phyloP scores from a whole-genome alignment of 1,140 invertebrate species.

The Pseudomyrmex sp. region DNA sequence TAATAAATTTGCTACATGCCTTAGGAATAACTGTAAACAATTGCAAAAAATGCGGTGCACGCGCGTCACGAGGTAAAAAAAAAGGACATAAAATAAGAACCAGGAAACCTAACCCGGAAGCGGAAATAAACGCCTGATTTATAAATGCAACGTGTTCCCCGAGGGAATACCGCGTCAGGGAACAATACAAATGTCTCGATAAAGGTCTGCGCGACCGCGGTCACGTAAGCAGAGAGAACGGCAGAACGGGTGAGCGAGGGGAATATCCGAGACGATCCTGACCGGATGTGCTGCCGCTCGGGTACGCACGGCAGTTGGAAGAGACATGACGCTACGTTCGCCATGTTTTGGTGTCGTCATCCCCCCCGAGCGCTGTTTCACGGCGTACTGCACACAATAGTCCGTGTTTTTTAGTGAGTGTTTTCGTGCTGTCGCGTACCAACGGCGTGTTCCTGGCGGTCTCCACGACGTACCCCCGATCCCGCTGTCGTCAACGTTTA shows the following conservation, averaged over 20 bases:
- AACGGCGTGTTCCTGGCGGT: constrained; percentile 62
- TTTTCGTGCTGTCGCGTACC: constrained; percentile 69
- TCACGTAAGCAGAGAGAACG: constrained; percentile 32
- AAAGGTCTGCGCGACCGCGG: too few species aligned
- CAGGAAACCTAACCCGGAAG: too few species aligned
- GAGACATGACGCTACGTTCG: constrained; percentile 83
- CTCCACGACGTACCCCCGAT: constrained; percentile 8
- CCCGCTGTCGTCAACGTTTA: too few species aligned
- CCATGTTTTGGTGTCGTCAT: constrained; percentile 84
- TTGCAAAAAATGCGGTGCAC: too few species aligned
- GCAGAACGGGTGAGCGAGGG: constrained; percentile 8
- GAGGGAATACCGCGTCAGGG: too few species aligned
- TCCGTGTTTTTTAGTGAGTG: constrained; percentile 70
- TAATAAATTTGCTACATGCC: too few species aligned
- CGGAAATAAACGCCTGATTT: too few species aligned
- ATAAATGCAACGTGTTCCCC: too few species aligned
- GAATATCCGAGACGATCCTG: background rate
- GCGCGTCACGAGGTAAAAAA: too few species aligned
- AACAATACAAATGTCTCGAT: too few species aligned
- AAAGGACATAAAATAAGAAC: too few species aligned
- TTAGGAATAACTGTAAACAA: too few species aligned
- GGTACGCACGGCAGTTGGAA: constrained; percentile 68
- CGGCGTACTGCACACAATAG: constrained; percentile 63
- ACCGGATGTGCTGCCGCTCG: constrained; percentile 60
- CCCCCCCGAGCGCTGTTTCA: constrained; percentile 62